A percentile compares a stretch with the other conserved stretches of the same genome.
phyloP scores from a whole-genome alignment of 1,140 invertebrate species.

The Cotesia glomerata region DNA sequence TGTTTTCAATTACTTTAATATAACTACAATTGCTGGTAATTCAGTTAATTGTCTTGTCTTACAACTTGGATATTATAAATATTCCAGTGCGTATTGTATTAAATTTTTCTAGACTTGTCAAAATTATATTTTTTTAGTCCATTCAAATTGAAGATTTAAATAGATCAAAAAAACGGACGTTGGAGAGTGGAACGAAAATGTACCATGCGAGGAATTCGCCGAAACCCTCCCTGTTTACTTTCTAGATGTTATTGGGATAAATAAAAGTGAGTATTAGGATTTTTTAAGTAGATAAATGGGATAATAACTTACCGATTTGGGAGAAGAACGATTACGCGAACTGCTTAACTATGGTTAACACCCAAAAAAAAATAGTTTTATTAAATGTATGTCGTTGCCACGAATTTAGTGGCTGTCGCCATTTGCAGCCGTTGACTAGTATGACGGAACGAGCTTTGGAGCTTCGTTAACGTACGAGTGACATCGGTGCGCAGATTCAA shows the following conservation, averaged over 20 bases:
- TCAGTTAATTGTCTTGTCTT: too few relatives aligned
- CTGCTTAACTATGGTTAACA: constrained; percentile 42
- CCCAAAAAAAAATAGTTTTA: constrained; percentile 43
- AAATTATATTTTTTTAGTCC: too few relatives aligned
- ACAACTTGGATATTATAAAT: too few relatives aligned
- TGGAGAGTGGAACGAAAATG: too few relatives aligned
- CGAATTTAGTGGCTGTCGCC: constrained; percentile 57
- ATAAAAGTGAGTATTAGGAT: background rate
- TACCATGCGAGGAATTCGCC: too few relatives aligned
- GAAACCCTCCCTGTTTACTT: background rate
- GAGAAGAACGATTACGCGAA: constrained; percentile 40
- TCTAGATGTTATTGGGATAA: background rate
- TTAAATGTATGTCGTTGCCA: constrained; percentile 52
- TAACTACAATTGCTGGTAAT: too few relatives aligned
- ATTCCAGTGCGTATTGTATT: too few relatives aligned
- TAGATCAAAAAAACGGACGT: too few relatives aligned
- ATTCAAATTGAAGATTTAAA: too few relatives aligned
- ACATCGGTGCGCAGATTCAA: constrained; percentile 3
- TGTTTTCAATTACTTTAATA: constrained; percentile 4
- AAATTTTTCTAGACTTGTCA: too few relatives aligned
- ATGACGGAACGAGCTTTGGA: constrained; percentile 3
- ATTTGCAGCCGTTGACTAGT: constrained; percentile 60
- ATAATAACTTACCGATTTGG: constrained; percentile 46
- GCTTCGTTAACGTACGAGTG: background rate
- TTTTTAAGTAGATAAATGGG: background rate